These are phyloP conservation scores for Lithobates pipiens DNA, from an alignment of 2,797 vertebrate species.

Conservation along the genomic window DNA sequence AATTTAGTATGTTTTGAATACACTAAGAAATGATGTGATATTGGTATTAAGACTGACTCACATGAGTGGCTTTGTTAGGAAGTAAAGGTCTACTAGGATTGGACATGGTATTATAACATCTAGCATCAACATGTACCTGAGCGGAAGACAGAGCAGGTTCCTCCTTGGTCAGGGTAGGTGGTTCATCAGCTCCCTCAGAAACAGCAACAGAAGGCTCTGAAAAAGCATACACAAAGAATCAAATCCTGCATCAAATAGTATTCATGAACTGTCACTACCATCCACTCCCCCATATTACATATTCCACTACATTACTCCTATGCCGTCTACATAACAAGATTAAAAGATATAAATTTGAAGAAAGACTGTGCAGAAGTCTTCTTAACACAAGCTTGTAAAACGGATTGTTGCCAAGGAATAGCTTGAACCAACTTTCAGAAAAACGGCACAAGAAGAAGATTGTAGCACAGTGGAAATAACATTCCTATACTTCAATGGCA, in stretches of 20 bases:
- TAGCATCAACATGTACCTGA: constrained; percentile 72
- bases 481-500: not conserved
- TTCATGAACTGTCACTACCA: not conserved
- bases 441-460: too few relatives aligned
- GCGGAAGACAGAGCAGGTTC: constrained; percentile 85
- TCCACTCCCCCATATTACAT: not conserved
- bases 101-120: not conserved
- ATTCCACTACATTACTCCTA: not conserved
- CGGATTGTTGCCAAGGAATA: too few relatives aligned
- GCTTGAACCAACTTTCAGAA: too few relatives aligned
- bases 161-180: constrained; percentile 97
- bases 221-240: constrained; percentile 45
- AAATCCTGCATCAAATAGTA: not conserved
- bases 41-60: too few relatives aligned
- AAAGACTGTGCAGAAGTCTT: too few relatives aligned
- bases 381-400: too few relatives aligned
- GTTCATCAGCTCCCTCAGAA: constrained; percentile 93
- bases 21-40: too few relatives aligned
- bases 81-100: not conserved
- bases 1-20: too few relatives aligned
- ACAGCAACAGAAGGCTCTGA: constrained; percentile 82
- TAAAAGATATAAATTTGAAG: too few relatives aligned
- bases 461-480: too few relatives aligned
- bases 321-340: too few relatives aligned
- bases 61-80: not conserved